These are phyloP conservation scores for Rhagoletis pomonella DNA, from an alignment of 1,140 invertebrate genomes.

Conservation along the genomic window DNA sequence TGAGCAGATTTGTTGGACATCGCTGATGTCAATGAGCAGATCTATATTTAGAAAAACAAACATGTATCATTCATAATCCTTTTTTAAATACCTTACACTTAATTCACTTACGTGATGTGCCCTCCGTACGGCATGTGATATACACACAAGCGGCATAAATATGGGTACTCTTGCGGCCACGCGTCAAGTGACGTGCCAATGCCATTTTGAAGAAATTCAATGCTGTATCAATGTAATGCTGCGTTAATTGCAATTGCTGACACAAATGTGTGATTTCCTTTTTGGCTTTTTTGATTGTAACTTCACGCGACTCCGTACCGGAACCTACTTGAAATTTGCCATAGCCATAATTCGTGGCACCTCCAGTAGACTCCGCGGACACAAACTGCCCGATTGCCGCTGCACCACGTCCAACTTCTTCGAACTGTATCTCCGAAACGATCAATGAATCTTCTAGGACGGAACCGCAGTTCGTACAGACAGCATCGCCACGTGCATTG, in stretches of 20 bases:
- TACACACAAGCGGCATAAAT: constrained; percentile 98
- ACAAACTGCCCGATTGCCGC: constrained; percentile 95
- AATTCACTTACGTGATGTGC: constrained; percentile 90
- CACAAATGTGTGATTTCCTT: constrained; percentile 86
- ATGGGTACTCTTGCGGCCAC: constrained; percentile 91
- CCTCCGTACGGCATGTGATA: constrained; percentile 95
- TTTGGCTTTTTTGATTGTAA: constrained; percentile 91
- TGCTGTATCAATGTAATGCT: constrained; percentile 93
- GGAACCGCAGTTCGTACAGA: constrained; percentile 96
- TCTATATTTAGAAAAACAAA: constrained; percentile 76
- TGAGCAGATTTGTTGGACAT: constrained; percentile 96
- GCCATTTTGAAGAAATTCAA: constrained; percentile 99
- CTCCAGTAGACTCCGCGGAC: constrained; percentile 88
- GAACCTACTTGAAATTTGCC: constrained; percentile 86
- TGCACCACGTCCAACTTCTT: constrained; percentile 92
- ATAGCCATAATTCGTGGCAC: constrained; percentile 83
- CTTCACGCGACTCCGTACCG: constrained; percentile 90
- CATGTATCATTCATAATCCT: not conserved
- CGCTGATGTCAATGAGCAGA: constrained; percentile 98
- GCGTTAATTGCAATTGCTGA: constrained; percentile 88
- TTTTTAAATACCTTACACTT: constrained; percentile 75
- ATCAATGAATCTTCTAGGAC: constrained; percentile 97
- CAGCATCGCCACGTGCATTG: constrained; percentile 92
- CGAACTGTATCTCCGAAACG: constrained; percentile 96
- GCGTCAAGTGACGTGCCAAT: constrained; percentile 88